A percentile compares a stretch with the other conserved stretches of the same genome.
These are phyloP conservation scores for Piaya cayana DNA, from an alignment of 2,113 vertebrate species.

Conservation along the genomic window DNA sequence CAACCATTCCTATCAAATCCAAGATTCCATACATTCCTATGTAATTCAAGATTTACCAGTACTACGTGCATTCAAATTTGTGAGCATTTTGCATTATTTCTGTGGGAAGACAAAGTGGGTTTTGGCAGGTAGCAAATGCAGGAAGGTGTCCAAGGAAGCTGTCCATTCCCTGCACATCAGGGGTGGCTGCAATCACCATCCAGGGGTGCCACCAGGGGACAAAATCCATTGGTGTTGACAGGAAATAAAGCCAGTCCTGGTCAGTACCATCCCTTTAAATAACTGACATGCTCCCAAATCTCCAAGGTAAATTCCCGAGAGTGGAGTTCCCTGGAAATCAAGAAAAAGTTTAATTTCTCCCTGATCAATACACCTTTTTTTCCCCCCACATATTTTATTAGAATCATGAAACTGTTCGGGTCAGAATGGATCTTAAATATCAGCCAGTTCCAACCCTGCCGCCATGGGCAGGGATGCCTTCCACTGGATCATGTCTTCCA, in stretches of 20 bases:
- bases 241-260: not conserved
- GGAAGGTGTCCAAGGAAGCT: not conserved
- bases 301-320: too few relatives aligned
- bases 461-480: too few relatives aligned
- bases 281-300: too few relatives aligned
- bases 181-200: not conserved
- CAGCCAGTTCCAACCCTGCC: too few relatives aligned
- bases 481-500: too few relatives aligned
- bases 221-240: not conserved
- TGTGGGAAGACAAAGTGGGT: accelerated
- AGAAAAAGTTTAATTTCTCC: not conserved
- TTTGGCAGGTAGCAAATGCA: not conserved
- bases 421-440: too few relatives aligned
- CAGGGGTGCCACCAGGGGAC: not conserved
- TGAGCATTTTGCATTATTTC: not conserved
- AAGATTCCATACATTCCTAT: too few relatives aligned
- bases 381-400: too few relatives aligned
- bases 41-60: not conserved
- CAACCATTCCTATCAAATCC: too few relatives aligned
- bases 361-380: not conserved
- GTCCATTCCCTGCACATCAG: not conserved
- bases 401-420: too few relatives aligned
- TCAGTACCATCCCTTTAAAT: not conserved
- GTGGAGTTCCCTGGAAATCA: too few relatives aligned
- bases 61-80: not conserved